Percentiles rank a stretch among this genome's conserved stretches.
Evolutionary conservation across 2,888 invertebrate genomes (phyloP).

Genomic region (Meandrusa payeni): DNA sequence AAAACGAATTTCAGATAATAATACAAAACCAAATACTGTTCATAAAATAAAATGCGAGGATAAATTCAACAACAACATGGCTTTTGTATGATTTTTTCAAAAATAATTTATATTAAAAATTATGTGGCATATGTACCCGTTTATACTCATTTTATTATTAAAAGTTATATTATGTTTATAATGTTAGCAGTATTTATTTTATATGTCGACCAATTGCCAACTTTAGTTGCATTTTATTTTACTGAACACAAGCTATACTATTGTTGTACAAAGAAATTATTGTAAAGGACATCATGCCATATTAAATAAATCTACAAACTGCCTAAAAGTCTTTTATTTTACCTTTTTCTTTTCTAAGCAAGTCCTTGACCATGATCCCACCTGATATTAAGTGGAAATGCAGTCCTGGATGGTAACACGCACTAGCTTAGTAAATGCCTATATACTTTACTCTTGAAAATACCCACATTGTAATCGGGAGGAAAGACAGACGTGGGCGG

Average conservation of each 20-base stretch:
- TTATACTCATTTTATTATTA: neutral
- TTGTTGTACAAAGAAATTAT: conserved; percentile 71
- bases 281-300: conserved; percentile 70
- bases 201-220: conserved; percentile 51
- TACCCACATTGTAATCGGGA: too few relatives aligned
- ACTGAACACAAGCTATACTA: conserved; percentile 62
- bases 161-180: conserved; percentile 4
- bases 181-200: conserved; percentile 37
- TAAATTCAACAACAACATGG: neutral
- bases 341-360: too few relatives aligned
- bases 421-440: too few relatives aligned
- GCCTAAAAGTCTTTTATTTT: conserved; percentile 39
- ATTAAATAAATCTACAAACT: conserved; percentile 75
- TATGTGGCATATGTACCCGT: too few relatives aligned
- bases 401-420: too few relatives aligned
- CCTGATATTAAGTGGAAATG: too few relatives aligned
- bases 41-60: conserved; percentile 8
- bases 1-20: neutral
- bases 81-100: conserved; percentile 3
- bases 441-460: too few relatives aligned
- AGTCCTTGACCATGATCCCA: too few relatives aligned
- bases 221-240: conserved; percentile 73
- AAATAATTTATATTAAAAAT: conserved; percentile 14
- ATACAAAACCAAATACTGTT: neutral
- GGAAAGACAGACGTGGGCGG: too few relatives aligned